Evolutionary conservation across 1,140 invertebrate species (phyloP), one percentile per base, ranked within the genome.

Genomic region (Drosophila ambigua): DNA sequence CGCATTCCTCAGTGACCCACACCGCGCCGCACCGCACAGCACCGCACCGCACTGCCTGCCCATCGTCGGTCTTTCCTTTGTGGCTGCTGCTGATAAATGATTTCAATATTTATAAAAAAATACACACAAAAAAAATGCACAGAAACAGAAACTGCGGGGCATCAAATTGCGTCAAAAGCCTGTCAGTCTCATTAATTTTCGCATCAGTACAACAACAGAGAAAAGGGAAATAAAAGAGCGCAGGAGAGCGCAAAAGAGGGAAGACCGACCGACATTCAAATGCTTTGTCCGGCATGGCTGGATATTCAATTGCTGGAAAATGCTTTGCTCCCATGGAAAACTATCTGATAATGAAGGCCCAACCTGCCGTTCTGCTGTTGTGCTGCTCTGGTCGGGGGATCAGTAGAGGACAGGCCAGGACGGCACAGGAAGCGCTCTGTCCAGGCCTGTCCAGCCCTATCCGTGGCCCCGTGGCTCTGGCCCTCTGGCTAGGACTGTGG

Each of bases 281-380:
- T 82, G 74, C 63, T 77, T 80, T 81, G 73, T 81, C 53, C 35
- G 77, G 79, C 67, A 24, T 74, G 61, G 54, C 23, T 62, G 68
- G 71, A 82, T 79, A 84, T 83, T 83, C 79, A 82, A 82, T 82
- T 82, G 79, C 65, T 82, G 79, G 79, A 82, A 83, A 82, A 82
- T 82, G 79, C 57, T 71, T 26, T 31, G 54, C 74, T 57, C 64
- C 74, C 66, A 63, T 74, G 65, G 66, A 71, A 82, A 82, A 82
- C 79, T 82, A 82, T 82, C 71, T 83, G 72, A 73, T 65, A 79
- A 82, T 83, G 77, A 82, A 79, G 64, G 60, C 54, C 64, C 72
- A 39, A 59, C 50, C 52, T 55, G 46, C 59, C 20, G 64, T 2
- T 49, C 28, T 35, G 31, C 35, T 39, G 35, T 39, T 49, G 24